Conservation (phyloP, 2,888 invertebrate species). For the Drosophila longiperda region DNA sequence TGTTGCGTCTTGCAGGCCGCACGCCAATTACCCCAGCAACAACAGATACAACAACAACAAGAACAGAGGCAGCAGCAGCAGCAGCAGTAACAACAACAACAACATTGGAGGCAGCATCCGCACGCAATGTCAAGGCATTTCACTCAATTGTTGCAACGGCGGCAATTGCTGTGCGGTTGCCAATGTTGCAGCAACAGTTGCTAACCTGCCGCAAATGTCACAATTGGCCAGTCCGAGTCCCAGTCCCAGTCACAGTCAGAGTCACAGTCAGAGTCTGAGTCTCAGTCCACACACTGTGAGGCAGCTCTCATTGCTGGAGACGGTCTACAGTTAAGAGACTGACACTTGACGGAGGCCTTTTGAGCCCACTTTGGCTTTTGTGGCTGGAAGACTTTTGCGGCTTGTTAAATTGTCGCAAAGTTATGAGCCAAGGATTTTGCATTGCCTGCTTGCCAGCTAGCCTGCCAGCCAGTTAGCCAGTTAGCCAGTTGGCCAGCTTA, state of each 20-base stretch:
- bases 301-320: slow-evolving; percentile 15
- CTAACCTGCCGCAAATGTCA: slow-evolving; percentile 73
- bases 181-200: slow-evolving; percentile 48
- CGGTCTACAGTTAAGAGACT: slow-evolving; percentile 22
- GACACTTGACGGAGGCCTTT: slow-evolving; percentile 47
- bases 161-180: slow-evolving; percentile 74
- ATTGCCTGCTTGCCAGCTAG: slow-evolving; percentile 22
- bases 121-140: slow-evolving; percentile 80
- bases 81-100: slow-evolving; percentile 8
- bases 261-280: background rate
- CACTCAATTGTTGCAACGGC: slow-evolving; percentile 65
- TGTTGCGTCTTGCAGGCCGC: slow-evolving; percentile 71
- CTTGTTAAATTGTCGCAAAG: slow-evolving; percentile 74
- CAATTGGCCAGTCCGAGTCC: slow-evolving; percentile 49
- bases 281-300: slow-evolving; percentile 21
- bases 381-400: slow-evolving; percentile 47
- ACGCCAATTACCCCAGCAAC: slow-evolving; percentile 69
- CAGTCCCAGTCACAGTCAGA: background rate
- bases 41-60: slow-evolving; percentile 19
- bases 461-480: slow-evolving; percentile 11
- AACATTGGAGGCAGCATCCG: slow-evolving; percentile 55
- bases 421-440: slow-evolving; percentile 62
- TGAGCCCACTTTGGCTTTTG: slow-evolving; percentile 43
- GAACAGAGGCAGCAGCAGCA: slow-evolving; percentile 58
- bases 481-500: slow-evolving; percentile 4